Base-by-base conservation (phyloP, 2,113 vertebrate species). In the Ammodytes marinus region DNA sequence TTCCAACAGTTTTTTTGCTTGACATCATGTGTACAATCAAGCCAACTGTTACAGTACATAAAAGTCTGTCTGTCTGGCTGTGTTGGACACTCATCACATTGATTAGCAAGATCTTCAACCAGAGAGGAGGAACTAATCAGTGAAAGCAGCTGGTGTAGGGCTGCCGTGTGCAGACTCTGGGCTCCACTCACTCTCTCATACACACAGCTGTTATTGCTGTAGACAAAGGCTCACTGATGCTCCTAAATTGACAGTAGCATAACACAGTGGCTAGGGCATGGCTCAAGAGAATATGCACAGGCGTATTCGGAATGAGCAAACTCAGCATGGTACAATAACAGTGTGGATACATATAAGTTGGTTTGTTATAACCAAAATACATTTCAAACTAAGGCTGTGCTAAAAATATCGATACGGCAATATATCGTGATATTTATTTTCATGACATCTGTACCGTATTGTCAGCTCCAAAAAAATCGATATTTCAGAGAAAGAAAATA, bases 81-180 rank as follows among this genome's bases (percentile, higher is more conserved):
- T 1, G 52, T 1, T 63, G 69, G 57, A 63, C 57, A 70, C 3
- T 79, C 70, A 79, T 69, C 52, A 11, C 27, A n/a, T 13, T 75
- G n/a, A 71, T 75, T 43, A 71, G 61, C 59, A 57, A 49, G 2
- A 42, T 58, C 52, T 64, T 83, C 37, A 77, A 74, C 53, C 53
- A 55, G 35, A 71, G 50, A 70, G 4, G 45, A 53, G 15, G 46
- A 63, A 77, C 12, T 66, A 65, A 86, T 78, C 65, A 76, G 75
- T 40, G 47, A 14, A 27, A 55, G 0, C 49, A 83, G 55, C 70
- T 49, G 53, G 13, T 49, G 42, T 12, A 19, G 17, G 8, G 58
- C 50, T 77, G 35, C 27, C 27, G 47, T 5, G 17, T 39, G 12
- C 17, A 60, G 50, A 43, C 27, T 46, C n/a, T 54, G 7, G 27